Percentiles rank a stretch among this genome's conserved stretches.
Conservation (phyloP, 2,113 vertebrate species). For the Xiphophorus maculatus region DNA sequence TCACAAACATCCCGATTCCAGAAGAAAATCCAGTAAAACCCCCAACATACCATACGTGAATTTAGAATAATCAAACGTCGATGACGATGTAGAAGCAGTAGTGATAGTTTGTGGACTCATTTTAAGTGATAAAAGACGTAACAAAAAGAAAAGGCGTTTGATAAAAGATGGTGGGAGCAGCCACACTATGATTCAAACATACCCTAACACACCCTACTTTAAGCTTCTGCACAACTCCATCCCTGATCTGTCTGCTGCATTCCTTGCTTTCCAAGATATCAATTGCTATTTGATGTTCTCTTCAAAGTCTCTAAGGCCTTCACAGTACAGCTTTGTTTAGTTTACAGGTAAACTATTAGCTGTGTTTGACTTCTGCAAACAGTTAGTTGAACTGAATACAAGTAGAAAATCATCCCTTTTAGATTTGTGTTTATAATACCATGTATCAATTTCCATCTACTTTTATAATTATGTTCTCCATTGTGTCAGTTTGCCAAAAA, state of each 20-base stretch:
- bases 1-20: no score
- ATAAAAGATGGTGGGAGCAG: no score
- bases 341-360: background rate
- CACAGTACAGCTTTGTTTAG: background rate
- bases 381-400: background rate
- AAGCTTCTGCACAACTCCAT: background rate
- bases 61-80: no score
- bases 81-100: no score
- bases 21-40: no score
- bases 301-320: background rate
- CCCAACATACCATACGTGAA: no score
- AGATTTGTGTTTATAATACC: background rate
- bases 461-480: background rate
- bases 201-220: no score
- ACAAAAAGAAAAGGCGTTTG: no score
- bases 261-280: background rate
- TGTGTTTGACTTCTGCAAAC: background rate
- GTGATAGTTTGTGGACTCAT: no score
- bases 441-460: background rate
- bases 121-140: no score
- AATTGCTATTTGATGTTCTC: background rate
- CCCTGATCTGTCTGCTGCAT: background rate
- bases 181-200: no score
- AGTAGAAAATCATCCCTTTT: background rate
- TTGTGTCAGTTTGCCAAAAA: background rate